Conservation (phyloP, 2,113 vertebrate species). For the Gulo gulo region DNA sequence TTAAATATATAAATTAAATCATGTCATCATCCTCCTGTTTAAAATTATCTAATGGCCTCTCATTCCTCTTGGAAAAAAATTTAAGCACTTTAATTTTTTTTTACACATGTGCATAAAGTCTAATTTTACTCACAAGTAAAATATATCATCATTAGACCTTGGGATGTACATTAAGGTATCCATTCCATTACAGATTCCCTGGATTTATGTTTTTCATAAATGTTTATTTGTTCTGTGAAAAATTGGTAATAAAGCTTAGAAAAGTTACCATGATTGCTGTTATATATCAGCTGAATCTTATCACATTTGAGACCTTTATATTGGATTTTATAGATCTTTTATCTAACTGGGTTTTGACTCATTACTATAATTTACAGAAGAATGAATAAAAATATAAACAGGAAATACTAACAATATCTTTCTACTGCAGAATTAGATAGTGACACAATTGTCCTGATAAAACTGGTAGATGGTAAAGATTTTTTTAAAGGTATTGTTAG, state of each 20-base stretch:
- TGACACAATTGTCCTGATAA: neutral
- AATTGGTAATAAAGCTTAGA: conserved; percentile 42
- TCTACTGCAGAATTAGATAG: conserved; percentile 12
- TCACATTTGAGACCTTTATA: conserved; percentile 35
- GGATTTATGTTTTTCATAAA: conserved; percentile 59
- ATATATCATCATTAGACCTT: neutral
- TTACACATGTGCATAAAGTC: neutral
- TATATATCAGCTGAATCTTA: conserved; percentile 34
- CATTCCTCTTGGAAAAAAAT: conserved; percentile 2
- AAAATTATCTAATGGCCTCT: neutral
- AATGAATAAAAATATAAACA: conserved; percentile 46
- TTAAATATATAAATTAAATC: conserved; percentile 4
- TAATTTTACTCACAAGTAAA: conserved; percentile 35
- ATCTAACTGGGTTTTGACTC: conserved; percentile 12
- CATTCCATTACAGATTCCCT: neutral
- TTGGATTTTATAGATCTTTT: conserved; percentile 26
- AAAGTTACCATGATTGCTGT: conserved; percentile 44
- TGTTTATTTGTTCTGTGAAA: conserved; percentile 57
- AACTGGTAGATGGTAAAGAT: neutral
- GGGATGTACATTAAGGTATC: neutral
- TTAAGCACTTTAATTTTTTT: neutral
- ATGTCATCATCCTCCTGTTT: neutral
- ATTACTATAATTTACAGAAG: conserved; percentile 56
- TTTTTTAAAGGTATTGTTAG: neutral
- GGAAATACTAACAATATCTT: conserved; percentile 32